A percentile compares a stretch with the other conserved stretches of the same genome.
Conservation (phyloP, 2,797 vertebrate species). For the Carcharodon carcharias region DNA sequence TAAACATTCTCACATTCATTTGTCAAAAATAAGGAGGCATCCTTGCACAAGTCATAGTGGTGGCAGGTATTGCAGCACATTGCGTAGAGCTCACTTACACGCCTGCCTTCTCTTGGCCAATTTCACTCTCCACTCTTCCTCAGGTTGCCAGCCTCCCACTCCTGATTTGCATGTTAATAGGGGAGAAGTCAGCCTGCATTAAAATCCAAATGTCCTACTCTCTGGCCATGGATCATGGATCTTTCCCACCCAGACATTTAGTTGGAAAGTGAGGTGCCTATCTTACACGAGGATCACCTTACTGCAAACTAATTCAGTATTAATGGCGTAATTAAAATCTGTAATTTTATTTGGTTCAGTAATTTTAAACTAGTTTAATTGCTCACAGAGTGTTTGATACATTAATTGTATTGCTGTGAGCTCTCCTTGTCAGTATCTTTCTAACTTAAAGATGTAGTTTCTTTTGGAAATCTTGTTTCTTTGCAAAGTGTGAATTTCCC, state of each 20-base stretch:
- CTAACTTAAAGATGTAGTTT: background rate
- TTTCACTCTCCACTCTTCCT: background rate
- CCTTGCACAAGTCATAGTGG: background rate
- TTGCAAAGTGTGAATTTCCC: background rate
- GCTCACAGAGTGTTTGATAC: background rate
- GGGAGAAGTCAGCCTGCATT: background rate
- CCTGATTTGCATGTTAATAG: background rate
- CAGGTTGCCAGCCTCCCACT: background rate
- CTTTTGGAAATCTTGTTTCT: background rate
- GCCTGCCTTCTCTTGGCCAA: background rate
- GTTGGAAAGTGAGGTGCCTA: background rate
- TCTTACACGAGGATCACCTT: background rate
- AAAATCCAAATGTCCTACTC: background rate
- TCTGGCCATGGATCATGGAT: background rate
- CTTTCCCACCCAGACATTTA: background rate
- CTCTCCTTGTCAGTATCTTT: background rate
- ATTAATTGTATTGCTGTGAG: background rate
- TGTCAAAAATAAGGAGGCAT: background rate
- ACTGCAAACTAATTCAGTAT: background rate
- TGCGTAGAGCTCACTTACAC: background rate
- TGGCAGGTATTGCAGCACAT: background rate
- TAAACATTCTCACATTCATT: background rate
- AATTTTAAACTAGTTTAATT: background rate
- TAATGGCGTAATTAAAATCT: conserved; percentile 17
- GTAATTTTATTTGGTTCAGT: background rate